Evolutionary conservation across 2,888 invertebrate species (phyloP), one percentile per base, ranked within the genome.

Genomic region (Ceraclea dissimilis): DNA sequence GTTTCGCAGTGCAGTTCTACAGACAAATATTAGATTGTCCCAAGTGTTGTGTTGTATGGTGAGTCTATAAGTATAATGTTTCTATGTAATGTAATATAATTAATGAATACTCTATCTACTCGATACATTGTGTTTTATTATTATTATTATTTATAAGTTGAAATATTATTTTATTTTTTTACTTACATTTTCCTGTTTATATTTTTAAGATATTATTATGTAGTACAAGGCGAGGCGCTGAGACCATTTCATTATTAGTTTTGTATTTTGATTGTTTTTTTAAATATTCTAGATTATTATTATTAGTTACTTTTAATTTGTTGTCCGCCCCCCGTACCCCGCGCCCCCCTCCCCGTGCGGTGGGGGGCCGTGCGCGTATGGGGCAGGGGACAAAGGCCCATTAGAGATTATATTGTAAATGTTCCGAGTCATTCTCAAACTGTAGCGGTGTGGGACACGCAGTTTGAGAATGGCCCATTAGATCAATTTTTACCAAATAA

Each of bases 401-500:
- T 10, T 26, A 26, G 26, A 26, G 26, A 26, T 71, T 71, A 71
- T 71, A 70, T 70, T 71, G 71, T 71, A 71, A 71, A 68, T 68
- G 67, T 69, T 43, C 39, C 69, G 70, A 71, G 71, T 70, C 70
- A 67, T 68, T 69, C 70, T 70, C 60, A 59, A 69, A 68, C 69
- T 46, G 69, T 67, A 26, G 26, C 26, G 5, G 26, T 10, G 26
- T 4, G 5, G 26, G 26, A 10, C 26, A 26, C 26, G 10, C 26
- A 34, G 39, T 52, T 52, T 57, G 57, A 57, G 57, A 46, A 46
- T 33, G 47, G 54, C 51, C 54, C 48, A 48, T 54, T 57, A 54
- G 52, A 55, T 57, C 57, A 57, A 71, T 71, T 73, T 70, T 71
- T 73, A 75, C 75, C 75, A 75, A 75, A 75, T 74, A 74, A 39